phyloP scores from a whole-genome alignment of 2,888 invertebrate genomes.

The Nomada goodeniana region DNA sequence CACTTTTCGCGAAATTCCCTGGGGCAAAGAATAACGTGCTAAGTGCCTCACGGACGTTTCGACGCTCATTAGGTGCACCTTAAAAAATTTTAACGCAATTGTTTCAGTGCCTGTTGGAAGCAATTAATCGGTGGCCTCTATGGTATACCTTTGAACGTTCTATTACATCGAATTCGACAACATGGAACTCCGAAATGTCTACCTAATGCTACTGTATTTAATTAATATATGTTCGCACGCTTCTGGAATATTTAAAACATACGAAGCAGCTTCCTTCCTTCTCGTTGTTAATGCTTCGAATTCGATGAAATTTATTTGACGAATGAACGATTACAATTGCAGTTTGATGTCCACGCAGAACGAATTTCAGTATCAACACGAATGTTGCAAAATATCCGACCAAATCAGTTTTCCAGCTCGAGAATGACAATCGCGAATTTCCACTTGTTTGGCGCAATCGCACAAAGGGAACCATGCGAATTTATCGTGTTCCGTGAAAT shows the following conservation, averaged over 20 bases:
- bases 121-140: too few species aligned
- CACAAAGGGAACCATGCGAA: not conserved
- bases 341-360: not conserved
- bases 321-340: conserved; percentile 14
- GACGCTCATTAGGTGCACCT: not conserved
- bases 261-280: too few species aligned
- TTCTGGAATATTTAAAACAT: too few species aligned
- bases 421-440: not conserved
- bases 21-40: conserved; percentile 4
- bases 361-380: too few species aligned
- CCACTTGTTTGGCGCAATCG: not conserved
- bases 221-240: too few species aligned
- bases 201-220: too few species aligned
- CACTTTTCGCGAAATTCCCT: not conserved
- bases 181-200: too few species aligned
- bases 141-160: too few species aligned
- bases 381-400: too few species aligned
- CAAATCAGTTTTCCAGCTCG: too few species aligned
- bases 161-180: too few species aligned
- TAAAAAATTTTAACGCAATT: not conserved
- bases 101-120: too few species aligned
- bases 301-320: not conserved
- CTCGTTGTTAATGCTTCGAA: not conserved
- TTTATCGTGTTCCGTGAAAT: not conserved
- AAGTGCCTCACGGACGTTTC: not conserved